A percentile compares a stretch with the other conserved stretches of the same genome.
phyloP scores from a whole-genome alignment of 2,113 vertebrate species.

The Amazona guildingii region DNA sequence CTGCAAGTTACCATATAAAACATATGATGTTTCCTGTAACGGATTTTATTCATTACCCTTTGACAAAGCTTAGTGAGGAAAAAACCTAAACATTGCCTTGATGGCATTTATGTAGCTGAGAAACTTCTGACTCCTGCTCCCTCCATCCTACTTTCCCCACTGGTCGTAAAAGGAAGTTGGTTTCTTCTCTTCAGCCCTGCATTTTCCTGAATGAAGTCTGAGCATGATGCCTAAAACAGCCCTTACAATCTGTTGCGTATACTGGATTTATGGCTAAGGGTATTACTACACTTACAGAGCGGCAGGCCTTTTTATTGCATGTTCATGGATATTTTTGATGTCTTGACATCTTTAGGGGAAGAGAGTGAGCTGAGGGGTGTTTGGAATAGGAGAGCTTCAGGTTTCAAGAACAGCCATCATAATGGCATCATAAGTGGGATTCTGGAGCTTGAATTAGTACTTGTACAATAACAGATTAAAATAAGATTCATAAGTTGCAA shows the following conservation, averaged over 20 bases:
- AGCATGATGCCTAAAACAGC: not conserved
- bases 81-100: not conserved
- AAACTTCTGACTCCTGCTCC: not conserved
- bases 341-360: not conserved
- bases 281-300: not conserved
- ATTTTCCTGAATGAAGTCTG: not conserved
- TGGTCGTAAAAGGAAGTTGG: not conserved
- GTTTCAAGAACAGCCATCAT: not conserved
- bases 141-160: not conserved
- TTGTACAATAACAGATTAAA: not conserved
- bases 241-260: not conserved
- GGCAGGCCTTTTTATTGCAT: not conserved
- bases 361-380: fast-evolving
- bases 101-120: not conserved
- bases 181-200: not conserved
- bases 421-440: not conserved
- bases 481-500: not conserved
- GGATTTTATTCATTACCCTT: not conserved
- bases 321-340: not conserved
- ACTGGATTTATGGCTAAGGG: not conserved
- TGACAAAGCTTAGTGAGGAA: not conserved
- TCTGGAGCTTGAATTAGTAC: not conserved
- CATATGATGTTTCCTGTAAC: not conserved
- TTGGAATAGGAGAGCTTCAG: not conserved
- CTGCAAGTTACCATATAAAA: not conserved